Base-by-base conservation (phyloP, 2,113 vertebrate species). In the Phoxinus phoxinus region DNA sequence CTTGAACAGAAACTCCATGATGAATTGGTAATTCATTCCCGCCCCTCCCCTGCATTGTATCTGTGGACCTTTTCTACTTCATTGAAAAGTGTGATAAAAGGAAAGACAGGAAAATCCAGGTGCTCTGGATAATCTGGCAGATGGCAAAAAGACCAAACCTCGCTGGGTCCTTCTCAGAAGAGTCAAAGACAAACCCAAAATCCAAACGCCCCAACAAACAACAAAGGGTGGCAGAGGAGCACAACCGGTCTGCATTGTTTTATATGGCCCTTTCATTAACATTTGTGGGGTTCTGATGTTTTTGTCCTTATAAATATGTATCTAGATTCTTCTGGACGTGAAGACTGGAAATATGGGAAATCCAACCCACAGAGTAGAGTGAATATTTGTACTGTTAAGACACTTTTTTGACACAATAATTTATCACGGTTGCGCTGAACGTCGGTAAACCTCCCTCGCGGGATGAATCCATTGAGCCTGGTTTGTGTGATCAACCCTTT, bases 1-100 rank as follows among this genome's bases (percentile, higher is more conserved):
- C 88, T 96, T 99, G 91, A 99, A 99, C 96, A 97, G 98, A 95
- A 99, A 99, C 95, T 99, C 97, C 94, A 99, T 99, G 97, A 99
- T 99, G 98, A 99, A 99, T 95, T 99, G 98, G 98, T 99, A 99
- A 97, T 90, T 90, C 89, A 67, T 80, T 72, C 86, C 82, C 85
- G 41, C 53, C 44, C 44, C 56, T 74, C 61, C 84, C 63, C 87
- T 79, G 58, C 72, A 72, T 72, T 86, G 84, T 86, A 75, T 87
- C 85, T 83, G 77, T 88, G 78, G 89, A 80, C 65, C 58, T 86
- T 32, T 85, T 84, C 87, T 81, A 84, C 80, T 87, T 86, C 83
- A 65, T 81, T 76, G 81, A 86, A 72, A 73, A 58, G 72, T 83
- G 84, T 89, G 59, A 69, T 61, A 56, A 75, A 32, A 53, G 35